These are phyloP conservation scores for Rhynchophorus ferrugineus DNA, from an alignment of 1,140 invertebrate species.

Conservation along the genomic window DNA sequence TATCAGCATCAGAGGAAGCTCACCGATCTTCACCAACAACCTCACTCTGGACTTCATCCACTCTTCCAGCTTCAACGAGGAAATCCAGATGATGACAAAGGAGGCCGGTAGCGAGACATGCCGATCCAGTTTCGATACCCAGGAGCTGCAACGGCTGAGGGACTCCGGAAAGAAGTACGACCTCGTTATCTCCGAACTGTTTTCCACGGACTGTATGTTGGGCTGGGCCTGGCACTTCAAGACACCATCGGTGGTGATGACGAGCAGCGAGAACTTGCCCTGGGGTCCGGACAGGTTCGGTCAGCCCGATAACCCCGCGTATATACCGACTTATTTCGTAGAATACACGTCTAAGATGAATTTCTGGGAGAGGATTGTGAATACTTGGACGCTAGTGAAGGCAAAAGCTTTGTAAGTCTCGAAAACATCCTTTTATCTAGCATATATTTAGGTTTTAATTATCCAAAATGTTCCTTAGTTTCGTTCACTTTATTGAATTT, in stretches of 20 bases:
- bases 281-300: constrained; percentile 45
- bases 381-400: constrained; percentile 22
- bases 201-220: constrained; percentile 58
- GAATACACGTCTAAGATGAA: constrained; percentile 43
- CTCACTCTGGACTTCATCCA: constrained; percentile 18
- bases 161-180: constrained; percentile 48
- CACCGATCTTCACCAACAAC: constrained; percentile 29
- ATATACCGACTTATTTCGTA: constrained; percentile 49
- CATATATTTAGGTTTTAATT: too few species aligned
- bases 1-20: constrained; percentile 31
- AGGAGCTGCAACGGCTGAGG: constrained; percentile 20
- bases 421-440: too few species aligned
- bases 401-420: constrained; percentile 18
- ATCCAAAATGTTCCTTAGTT: too few species aligned
- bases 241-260: constrained; percentile 50
- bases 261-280: constrained; percentile 50
- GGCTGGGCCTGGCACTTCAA: constrained; percentile 47
- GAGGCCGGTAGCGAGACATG: constrained; percentile 16
- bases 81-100: constrained; percentile 20
- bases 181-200: constrained; percentile 55
- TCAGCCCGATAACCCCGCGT: constrained; percentile 52
- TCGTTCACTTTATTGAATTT: too few species aligned
- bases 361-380: constrained; percentile 47
- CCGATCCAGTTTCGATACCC: constrained; percentile 19
- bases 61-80: neutral